Conservation (phyloP, 1,140 invertebrate genomes). For the Bombus confusus region DNA sequence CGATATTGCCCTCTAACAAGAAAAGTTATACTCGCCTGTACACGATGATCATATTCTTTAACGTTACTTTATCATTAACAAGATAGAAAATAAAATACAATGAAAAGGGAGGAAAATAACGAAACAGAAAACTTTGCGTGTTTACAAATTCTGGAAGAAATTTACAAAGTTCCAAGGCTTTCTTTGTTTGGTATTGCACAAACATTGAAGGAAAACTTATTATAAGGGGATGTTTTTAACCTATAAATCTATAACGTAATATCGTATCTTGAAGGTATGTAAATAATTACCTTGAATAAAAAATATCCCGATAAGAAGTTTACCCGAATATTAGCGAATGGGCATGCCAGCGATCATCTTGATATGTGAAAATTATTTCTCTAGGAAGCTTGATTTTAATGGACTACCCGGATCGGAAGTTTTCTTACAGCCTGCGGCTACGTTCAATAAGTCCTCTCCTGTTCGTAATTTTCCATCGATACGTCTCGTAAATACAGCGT, state of each 20-base stretch:
- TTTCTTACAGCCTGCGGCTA: conserved; percentile 51
- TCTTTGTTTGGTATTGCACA: background rate
- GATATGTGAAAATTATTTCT: conserved; percentile 62
- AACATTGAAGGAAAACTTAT: background rate
- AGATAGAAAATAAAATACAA: background rate
- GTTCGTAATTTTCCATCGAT: conserved; percentile 62
- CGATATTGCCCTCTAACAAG: background rate
- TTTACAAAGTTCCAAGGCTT: background rate
- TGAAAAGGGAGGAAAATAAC: background rate
- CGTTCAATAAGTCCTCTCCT: conserved; percentile 61
- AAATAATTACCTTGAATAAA: background rate
- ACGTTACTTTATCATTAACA: background rate
- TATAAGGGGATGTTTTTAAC: background rate
- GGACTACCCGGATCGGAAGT: conserved; percentile 49
- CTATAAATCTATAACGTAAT: background rate
- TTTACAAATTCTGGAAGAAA: too few relatives aligned
- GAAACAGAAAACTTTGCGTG: background rate
- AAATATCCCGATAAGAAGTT: background rate
- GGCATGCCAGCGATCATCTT: background rate
- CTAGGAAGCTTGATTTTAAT: conserved; percentile 57
- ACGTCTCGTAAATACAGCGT: background rate
- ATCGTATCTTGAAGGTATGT: background rate
- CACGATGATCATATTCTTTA: background rate
- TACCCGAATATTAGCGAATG: background rate
- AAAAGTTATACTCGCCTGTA: background rate